These are phyloP conservation scores for Mionectes macconnelli DNA, from an alignment of 2,113 vertebrate species.

Conservation along the genomic window DNA sequence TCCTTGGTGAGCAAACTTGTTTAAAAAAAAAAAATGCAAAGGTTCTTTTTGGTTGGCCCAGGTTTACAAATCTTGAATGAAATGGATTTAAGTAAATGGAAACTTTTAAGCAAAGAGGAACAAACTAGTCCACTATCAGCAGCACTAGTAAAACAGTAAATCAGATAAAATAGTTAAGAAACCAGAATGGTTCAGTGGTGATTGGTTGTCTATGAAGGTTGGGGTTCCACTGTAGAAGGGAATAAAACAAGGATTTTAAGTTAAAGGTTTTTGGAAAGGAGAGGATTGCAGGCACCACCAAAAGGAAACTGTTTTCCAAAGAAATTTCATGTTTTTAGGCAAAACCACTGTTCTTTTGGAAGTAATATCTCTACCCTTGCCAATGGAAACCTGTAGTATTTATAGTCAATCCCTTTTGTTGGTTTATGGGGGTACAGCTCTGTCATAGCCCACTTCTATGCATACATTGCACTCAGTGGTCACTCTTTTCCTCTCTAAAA, in stretches of 20 bases:
- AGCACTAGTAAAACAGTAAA: background rate
- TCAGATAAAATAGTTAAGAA: background rate
- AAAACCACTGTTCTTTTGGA: background rate
- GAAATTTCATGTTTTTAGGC: background rate
- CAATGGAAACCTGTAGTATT: background rate
- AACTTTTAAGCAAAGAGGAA: slow-evolving; percentile 16
- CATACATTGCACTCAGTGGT: background rate
- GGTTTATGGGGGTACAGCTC: background rate
- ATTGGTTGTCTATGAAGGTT: background rate
- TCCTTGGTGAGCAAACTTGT: background rate
- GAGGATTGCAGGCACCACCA: background rate
- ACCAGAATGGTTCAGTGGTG: background rate
- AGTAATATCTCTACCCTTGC: background rate
- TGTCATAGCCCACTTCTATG: background rate
- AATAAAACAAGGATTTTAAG: background rate
- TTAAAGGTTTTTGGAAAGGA: background rate
- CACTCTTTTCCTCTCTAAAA: background rate
- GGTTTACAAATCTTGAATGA: background rate
- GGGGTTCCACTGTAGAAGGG: background rate
- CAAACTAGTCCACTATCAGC: slow-evolving; percentile 4
- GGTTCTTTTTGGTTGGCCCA: background rate
- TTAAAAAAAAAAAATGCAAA: background rate
- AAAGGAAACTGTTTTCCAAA: background rate
- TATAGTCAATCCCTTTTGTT: background rate
- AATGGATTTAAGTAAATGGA: background rate